Conservation (phyloP, 2,888 invertebrate genomes). For the Meloe dianella region DNA sequence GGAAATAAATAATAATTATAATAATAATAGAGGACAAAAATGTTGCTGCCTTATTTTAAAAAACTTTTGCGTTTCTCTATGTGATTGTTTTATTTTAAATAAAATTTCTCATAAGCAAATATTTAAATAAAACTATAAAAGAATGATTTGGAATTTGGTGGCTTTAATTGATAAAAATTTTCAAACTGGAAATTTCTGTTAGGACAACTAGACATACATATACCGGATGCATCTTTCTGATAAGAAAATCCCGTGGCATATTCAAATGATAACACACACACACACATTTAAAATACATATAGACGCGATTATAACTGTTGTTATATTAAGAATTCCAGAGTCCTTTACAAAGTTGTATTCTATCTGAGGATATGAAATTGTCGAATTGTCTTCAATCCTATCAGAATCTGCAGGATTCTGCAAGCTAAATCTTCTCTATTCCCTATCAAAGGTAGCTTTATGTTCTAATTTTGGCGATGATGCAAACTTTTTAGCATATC, state of each 20-base stretch:
- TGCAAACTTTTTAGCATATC: no score
- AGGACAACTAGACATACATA: background rate
- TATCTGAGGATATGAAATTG: no score
- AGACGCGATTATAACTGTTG: background rate
- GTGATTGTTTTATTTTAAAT: background rate
- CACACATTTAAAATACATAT: background rate
- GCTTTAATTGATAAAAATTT: background rate
- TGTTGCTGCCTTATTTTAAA: no score
- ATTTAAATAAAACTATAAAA: background rate
- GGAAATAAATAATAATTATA: background rate
- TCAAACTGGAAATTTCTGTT: background rate
- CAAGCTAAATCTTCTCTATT: no score
- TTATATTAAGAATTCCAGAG: background rate
- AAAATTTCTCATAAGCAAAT: background rate
- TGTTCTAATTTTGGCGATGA: no score
- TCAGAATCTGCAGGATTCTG: no score
- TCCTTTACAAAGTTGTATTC: background rate
- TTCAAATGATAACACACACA: conserved; percentile 5
- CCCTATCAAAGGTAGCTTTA: no score
- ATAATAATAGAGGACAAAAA: background rate
- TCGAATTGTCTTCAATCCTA: no score
- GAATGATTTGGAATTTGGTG: background rate
- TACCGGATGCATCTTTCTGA: conserved; percentile 9
- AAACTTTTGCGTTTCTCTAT: no score
- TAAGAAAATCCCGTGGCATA: conserved; percentile 9